Base-by-base conservation (phyloP, 2,113 vertebrate genomes). In the Vicugna pacos region DNA sequence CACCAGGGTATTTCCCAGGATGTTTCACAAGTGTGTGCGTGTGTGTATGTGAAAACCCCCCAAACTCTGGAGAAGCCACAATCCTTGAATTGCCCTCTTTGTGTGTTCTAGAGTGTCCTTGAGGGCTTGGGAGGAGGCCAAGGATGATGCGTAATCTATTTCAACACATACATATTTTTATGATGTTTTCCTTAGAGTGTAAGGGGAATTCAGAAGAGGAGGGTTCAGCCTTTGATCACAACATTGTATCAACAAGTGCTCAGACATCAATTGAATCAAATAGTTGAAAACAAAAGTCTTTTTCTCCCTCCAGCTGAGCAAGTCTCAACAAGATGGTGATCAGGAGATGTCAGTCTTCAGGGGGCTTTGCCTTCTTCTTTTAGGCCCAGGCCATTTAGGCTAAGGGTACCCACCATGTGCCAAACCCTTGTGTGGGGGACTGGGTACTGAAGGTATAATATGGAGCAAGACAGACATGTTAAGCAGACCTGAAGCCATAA, bases 221-320 rank as follows among this genome's bases (percentile, higher is more conserved):
- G 17, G 54, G 22, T 76, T 92, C 35, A 84, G 80, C 32, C 76
- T 96, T 96, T 96, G 93, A 97, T 96, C 88, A 94, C 52, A 60
- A 81, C 60, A 89, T 96, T 13, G 5, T 84, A 89, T 81, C 94
- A 96, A 89, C 87, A 93, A 91, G 76, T 38, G 26, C 64, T 91
- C 82, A 94, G 30, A 67, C 28, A 85, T 56, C 3, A 28, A 93
- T 77, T 97, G 90, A 87, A 91, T 96, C 76, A 96, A 95, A 81
- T 72, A 93, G 50, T 94, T 94, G 93, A 67, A 92, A 94, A 90
- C 70, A 80, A 96, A 90, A 81, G 54, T 82, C 6, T 50, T 96
- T 95, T 67, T 67, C 54, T 96, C 60, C 38, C 20, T 92, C 60
- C 17, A 73, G 32, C 67, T 90, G 72, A 67, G 77, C 79, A 96